Percentiles rank a stretch among this genome's conserved stretches.
Conservation (phyloP, 2,888 invertebrate genomes). For the Plebejus argus region DNA sequence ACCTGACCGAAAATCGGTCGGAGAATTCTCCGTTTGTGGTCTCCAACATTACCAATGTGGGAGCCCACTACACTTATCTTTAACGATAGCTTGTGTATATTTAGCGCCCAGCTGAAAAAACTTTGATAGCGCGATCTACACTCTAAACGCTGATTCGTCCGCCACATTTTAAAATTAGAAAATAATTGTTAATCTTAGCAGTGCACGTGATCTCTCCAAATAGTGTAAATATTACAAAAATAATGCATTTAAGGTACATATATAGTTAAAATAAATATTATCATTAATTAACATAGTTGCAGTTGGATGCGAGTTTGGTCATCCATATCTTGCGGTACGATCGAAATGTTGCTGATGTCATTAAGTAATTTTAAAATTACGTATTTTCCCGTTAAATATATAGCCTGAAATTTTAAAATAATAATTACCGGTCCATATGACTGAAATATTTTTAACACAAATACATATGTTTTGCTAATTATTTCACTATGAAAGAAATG, state of each 20-base stretch:
- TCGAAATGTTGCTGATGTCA: conserved; percentile 17
- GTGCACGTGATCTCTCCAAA: conserved; percentile 20
- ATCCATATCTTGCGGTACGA: conserved; percentile 25
- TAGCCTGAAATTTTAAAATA: not conserved
- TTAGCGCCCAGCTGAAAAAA: not conserved
- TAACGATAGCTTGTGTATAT: not conserved
- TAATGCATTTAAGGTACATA: conserved; percentile 18
- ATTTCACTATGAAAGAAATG: not conserved
- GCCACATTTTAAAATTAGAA: not conserved
- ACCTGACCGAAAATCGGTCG: conserved; percentile 7
- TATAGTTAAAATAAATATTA: conserved; percentile 18
- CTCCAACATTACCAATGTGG: not conserved
- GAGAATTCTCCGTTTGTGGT: conserved; percentile 2
- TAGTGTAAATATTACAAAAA: conserved; percentile 30
- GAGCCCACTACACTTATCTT: not conserved
- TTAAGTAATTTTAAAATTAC: not conserved
- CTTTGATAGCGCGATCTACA: not conserved
- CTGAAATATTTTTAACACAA: not conserved
- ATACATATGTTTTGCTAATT: not conserved
- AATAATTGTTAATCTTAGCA: not conserved
- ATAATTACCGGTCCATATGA: not conserved
- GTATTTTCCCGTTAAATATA: not conserved
- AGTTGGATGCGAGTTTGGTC: conserved; percentile 16
- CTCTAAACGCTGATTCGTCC: not conserved
- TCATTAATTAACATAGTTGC: conserved; percentile 21